Evolutionary conservation across 2,888 invertebrate species (phyloP).

Genomic region (Phasia obesa): DNA sequence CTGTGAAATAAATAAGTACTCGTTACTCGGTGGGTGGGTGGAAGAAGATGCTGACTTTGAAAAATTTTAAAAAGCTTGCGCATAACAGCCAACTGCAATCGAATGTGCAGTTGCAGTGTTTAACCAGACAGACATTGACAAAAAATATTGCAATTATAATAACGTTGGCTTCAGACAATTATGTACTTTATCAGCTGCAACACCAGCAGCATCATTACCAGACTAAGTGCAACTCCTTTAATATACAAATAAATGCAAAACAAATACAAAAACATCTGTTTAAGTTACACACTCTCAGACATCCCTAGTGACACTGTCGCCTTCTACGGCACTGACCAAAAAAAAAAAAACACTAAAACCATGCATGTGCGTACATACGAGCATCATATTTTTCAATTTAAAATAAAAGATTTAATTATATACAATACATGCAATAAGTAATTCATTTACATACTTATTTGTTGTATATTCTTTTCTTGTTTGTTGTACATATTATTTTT

Average conservation of each 20-base stretch:
- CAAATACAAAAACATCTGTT: not conserved
- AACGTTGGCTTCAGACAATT: conserved; percentile 44
- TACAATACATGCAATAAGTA: conserved; percentile 20
- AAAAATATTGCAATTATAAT: conserved; percentile 45
- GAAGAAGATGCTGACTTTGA: conserved; percentile 15
- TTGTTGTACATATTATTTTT: not conserved
- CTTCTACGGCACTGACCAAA: not conserved
- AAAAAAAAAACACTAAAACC: conserved; percentile 8
- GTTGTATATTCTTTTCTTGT: not conserved
- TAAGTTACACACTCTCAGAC: not conserved
- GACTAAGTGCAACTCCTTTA: conserved; percentile 3
- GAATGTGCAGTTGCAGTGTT: conserved; percentile 33
- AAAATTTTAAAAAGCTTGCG: conserved; percentile 40
- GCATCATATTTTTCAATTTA: conserved; percentile 4
- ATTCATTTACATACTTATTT: conserved; percentile 17
- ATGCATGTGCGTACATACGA: no score
- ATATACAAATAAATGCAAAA: not conserved
- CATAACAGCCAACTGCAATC: conserved; percentile 30
- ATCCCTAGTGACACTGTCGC: not conserved
- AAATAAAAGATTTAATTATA: conserved; percentile 32
- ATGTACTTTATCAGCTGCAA: conserved; percentile 33
- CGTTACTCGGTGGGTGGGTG: conserved; percentile 2
- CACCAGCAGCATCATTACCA: conserved; percentile 14
- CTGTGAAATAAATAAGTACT: conserved; percentile 9
- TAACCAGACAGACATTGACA: conserved; percentile 4